A percentile compares a stretch with the other conserved stretches of the same genome.
Evolutionary conservation across 2,888 invertebrate genomes (phyloP).

Genomic region (Oscheius sp.): DNA sequence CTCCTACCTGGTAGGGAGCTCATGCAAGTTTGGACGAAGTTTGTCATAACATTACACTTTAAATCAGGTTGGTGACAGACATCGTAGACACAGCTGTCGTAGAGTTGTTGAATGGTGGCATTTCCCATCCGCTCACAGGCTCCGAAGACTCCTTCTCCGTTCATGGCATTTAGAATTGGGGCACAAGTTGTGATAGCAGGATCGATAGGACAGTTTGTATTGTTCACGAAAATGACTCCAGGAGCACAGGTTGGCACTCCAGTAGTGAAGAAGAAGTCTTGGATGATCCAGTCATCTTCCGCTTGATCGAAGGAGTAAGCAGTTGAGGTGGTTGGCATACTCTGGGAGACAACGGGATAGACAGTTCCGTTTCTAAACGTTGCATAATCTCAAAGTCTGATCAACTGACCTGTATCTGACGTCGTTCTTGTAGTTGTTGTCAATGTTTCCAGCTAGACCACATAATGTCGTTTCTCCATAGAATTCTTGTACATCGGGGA

Average conservation of each 20-base stretch:
- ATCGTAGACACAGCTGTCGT: constrained; percentile 58
- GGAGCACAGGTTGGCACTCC: constrained; percentile 37
- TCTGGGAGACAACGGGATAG: constrained; percentile 13
- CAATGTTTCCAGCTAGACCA: constrained; percentile 59
- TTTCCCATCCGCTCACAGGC: constrained; percentile 38
- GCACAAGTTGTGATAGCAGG: constrained; percentile 24
- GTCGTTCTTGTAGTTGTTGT: constrained; percentile 53
- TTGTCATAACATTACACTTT: constrained; percentile 37
- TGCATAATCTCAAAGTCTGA: not conserved
- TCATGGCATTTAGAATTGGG: constrained; percentile 45
- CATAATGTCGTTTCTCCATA: constrained; percentile 50
- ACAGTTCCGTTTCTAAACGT: constrained; percentile 23
- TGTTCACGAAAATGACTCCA: constrained; percentile 41
- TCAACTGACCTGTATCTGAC: constrained; percentile 32
- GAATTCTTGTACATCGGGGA: constrained; percentile 57
- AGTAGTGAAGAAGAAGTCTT: constrained; percentile 43
- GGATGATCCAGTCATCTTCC: constrained; percentile 47
- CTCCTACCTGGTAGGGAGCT: constrained; percentile 33
- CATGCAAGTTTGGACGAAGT: constrained; percentile 47
- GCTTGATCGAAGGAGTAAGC: not conserved
- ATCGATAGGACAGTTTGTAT: constrained; percentile 38
- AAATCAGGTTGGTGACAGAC: constrained; percentile 41
- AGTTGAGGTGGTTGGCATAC: constrained; percentile 38
- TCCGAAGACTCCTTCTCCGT: constrained; percentile 53
- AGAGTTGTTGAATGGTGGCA: constrained; percentile 36